Evolutionary conservation across 2,113 vertebrate genomes (phyloP).

Genomic region (Tetraodon nigroviridis): DNA sequence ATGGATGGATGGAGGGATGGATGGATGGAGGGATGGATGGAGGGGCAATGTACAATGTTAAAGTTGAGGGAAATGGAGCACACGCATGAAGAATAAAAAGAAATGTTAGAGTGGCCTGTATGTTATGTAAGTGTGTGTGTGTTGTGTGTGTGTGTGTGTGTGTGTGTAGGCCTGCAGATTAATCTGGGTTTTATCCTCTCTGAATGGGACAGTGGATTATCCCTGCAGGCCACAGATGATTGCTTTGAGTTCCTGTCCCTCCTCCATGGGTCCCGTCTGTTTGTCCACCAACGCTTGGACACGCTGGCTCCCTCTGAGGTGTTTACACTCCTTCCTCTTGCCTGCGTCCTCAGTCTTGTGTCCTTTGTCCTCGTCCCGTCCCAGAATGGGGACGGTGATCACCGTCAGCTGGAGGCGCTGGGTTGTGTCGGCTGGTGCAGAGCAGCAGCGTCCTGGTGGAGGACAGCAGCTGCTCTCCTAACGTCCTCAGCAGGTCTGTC

Average conservation of each 20-base stretch:
- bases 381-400: too few species aligned
- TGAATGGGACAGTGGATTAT: constrained; percentile 74
- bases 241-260: constrained; percentile 56
- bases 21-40: constrained; percentile 9
- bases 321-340: not conserved
- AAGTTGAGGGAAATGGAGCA: constrained; percentile 40
- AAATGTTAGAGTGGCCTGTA: constrained; percentile 35
- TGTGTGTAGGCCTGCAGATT: constrained; percentile 58
- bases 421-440: too few species aligned
- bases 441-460: too few species aligned
- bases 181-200: constrained; percentile 71
- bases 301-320: not conserved
- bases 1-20: constrained; percentile 19
- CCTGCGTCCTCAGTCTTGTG: too few species aligned
- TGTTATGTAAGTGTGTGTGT: constrained; percentile 58
- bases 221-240: constrained; percentile 68
- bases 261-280: not conserved
- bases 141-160: constrained; percentile 39
- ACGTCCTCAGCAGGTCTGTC: constrained; percentile 37
- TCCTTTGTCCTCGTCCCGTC: too few species aligned
- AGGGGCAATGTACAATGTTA: constrained; percentile 13
- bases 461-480: not conserved
- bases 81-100: constrained; percentile 32
- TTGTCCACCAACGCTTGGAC: not conserved
- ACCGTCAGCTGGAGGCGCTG: too few species aligned